Percentiles rank a stretch among this genome's conserved stretches.
Conservation (phyloP, 2,888 invertebrate species). For the Sylvicola fuscatus region DNA sequence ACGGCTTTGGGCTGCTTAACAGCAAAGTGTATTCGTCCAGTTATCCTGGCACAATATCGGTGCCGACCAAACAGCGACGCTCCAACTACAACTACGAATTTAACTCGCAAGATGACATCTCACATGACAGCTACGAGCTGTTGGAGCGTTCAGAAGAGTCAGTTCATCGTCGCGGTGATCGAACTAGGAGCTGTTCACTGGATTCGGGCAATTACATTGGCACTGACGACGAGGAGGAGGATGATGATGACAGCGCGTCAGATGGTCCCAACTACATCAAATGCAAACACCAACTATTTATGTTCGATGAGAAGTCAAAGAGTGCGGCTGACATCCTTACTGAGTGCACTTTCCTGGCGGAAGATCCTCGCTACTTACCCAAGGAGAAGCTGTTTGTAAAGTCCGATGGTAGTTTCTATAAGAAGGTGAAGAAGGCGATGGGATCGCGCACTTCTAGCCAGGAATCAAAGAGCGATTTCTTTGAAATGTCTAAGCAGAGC, state of each 20-base stretch:
- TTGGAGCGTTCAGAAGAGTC: slow-evolving; percentile 47
- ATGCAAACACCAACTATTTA: no score
- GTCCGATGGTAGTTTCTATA: slow-evolving; percentile 52
- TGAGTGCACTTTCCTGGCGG: slow-evolving; percentile 42
- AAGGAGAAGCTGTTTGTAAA: slow-evolving; percentile 49
- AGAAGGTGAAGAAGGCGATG: slow-evolving; percentile 40
- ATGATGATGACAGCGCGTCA: slow-evolving; percentile 29
- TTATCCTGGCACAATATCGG: slow-evolving; percentile 45
- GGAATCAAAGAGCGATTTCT: slow-evolving; percentile 48
- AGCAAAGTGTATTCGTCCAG: slow-evolving; percentile 68
- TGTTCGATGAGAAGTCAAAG: slow-evolving; percentile 37
- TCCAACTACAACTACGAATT: slow-evolving; percentile 19
- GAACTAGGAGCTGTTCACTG: slow-evolving; percentile 46
- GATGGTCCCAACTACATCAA: slow-evolving; percentile 11
- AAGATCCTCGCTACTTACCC: slow-evolving; percentile 53
- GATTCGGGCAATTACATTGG: slow-evolving; percentile 58
- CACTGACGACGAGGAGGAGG: slow-evolving; percentile 47
- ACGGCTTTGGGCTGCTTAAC: slow-evolving; percentile 39
- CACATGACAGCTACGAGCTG: slow-evolving; percentile 74
- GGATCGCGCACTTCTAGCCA: slow-evolving; percentile 46
- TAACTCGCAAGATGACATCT: slow-evolving; percentile 63
- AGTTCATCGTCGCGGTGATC: slow-evolving; percentile 23
- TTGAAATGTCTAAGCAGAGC: slow-evolving; percentile 37
- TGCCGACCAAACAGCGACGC: slow-evolving; percentile 29
- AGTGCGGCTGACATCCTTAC: slow-evolving; percentile 47